These are phyloP conservation scores for Aleadryas rufinucha DNA, from an alignment of 2,113 vertebrate species.

Conservation along the genomic window DNA sequence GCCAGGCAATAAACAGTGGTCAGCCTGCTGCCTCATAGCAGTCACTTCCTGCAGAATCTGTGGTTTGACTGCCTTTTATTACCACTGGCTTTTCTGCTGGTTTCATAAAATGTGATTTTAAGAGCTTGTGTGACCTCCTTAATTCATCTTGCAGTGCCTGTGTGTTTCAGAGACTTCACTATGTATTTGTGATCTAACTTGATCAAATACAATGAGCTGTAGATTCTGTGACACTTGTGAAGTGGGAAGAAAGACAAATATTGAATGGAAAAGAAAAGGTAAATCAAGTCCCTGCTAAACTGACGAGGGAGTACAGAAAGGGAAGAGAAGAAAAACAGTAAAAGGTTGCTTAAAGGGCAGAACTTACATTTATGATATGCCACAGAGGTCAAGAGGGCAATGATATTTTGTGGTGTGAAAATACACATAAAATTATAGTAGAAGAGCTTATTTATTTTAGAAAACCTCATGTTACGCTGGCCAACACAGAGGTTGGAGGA, in stretches of 20 bases:
- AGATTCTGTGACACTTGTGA: neutral
- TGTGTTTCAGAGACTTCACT: conserved; percentile 15
- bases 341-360: neutral
- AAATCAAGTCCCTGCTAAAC: conserved; percentile 1
- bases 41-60: neutral
- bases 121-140: neutral
- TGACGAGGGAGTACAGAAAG: neutral
- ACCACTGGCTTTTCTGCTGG: neutral
- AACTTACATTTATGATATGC: neutral
- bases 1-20: conserved; percentile 1
- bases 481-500: neutral
- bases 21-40: neutral
- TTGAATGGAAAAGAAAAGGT: conserved; percentile 2
- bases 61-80: conserved; percentile 12
- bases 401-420: neutral
- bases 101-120: conserved; percentile 22
- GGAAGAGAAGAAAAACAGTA: neutral
- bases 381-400: neutral
- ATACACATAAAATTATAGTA: neutral
- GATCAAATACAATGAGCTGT: conserved; percentile 39
- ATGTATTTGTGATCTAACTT: conserved; percentile 36
- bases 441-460: neutral
- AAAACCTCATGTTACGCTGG: neutral
- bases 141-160: neutral
- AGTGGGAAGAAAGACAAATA: conserved; percentile 29